Evolutionary conservation across 1,140 invertebrate genomes (phyloP).

Genomic region (Caerostris extrusa): DNA sequence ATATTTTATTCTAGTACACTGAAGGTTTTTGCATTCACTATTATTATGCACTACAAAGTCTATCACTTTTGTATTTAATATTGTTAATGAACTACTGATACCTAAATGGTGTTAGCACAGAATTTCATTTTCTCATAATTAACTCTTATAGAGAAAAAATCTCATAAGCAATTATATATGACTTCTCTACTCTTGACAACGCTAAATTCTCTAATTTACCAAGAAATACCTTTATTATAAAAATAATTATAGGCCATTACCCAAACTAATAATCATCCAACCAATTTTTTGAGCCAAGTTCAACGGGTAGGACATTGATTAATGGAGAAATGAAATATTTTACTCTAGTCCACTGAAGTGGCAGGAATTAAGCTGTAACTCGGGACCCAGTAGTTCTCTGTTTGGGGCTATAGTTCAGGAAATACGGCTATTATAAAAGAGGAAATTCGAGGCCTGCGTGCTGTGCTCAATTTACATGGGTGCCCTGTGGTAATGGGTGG

Average conservation of each 20-base stretch:
- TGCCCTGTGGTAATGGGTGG: conserved; percentile 9
- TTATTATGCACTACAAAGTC: too few species aligned
- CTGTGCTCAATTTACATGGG: conserved; percentile 27
- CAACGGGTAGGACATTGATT: conserved; percentile 1
- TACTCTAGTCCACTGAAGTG: background rate
- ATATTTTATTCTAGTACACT: too few species aligned
- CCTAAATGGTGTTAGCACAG: too few species aligned
- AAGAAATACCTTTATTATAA: background rate
- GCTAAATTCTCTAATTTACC: background rate
- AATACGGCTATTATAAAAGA: conserved; percentile 46
- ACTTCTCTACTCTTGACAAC: background rate
- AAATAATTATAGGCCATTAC: background rate
- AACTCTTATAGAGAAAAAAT: too few species aligned
- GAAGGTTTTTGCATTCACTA: too few species aligned
- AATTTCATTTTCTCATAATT: too few species aligned
- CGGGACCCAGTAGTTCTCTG: background rate
- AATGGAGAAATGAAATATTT: conserved; percentile 5
- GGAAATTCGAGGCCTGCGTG: conserved; percentile 31
- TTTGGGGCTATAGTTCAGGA: conserved; percentile 15
- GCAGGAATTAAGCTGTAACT: conserved; percentile 21
- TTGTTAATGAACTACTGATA: too few species aligned
- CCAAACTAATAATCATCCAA: background rate
- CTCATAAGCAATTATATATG: background rate
- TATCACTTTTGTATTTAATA: too few species aligned
- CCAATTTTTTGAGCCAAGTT: background rate